Percentiles rank a stretch among this genome's conserved stretches.
phyloP scores from a whole-genome alignment of 1,140 invertebrate genomes.

The Nebria ingens region DNA sequence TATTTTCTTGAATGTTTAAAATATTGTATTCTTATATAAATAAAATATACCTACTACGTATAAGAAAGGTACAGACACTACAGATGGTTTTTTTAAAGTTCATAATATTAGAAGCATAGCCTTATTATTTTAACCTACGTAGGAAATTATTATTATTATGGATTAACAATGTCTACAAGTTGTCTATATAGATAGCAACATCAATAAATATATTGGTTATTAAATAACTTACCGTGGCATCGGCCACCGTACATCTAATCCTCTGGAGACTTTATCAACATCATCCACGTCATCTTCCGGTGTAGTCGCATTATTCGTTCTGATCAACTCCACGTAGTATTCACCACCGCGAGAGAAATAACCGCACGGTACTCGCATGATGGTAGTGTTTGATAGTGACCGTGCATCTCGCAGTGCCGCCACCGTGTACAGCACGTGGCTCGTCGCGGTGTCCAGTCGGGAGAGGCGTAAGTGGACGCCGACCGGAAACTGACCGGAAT shows the following conservation, averaged over 20 bases:
- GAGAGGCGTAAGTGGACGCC: constrained; percentile 34
- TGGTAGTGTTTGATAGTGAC: constrained; percentile 26
- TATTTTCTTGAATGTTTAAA: no score
- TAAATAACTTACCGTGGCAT: constrained; percentile 42
- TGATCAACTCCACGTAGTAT: constrained; percentile 21
- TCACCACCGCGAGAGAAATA: constrained; percentile 55
- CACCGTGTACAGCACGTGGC: constrained; percentile 30
- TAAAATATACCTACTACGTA: no score
- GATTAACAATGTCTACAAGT: no score
- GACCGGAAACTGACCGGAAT: constrained; percentile 31
- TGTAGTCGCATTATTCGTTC: background rate
- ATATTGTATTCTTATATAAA: no score
- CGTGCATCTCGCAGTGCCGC: constrained; percentile 30
- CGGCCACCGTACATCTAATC: constrained; percentile 69
- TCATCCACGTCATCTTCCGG: constrained; percentile 19
- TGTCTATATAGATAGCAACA: no score
- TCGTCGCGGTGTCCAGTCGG: constrained; percentile 27
- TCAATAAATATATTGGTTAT: no score
- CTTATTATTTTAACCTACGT: no score
- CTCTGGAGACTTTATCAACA: constrained; percentile 41
- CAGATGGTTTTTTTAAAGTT: no score
- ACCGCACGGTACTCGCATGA: constrained; percentile 53
- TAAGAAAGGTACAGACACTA: no score
- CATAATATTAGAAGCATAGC: no score
- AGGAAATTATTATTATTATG: no score